Evolutionary conservation across 2,797 vertebrate genomes (phyloP).

Genomic region (Pseudochirops cupreus): DNA sequence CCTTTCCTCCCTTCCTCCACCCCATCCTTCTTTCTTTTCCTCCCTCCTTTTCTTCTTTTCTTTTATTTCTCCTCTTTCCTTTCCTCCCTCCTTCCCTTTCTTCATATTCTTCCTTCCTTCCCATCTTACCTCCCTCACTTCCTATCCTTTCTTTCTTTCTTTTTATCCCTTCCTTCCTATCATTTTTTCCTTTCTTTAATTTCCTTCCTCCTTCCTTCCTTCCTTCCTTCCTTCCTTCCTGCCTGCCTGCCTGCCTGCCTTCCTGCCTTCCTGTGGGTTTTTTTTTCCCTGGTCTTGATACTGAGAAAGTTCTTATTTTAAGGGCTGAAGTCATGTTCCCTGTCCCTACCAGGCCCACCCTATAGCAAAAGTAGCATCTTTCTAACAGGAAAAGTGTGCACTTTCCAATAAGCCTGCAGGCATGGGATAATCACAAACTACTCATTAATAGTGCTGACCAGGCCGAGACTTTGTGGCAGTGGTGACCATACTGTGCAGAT

Average conservation of each 20-base stretch:
- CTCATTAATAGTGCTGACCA: background rate
- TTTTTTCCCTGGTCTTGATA: background rate
- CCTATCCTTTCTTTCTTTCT: too few relatives aligned
- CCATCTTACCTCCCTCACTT: too few relatives aligned
- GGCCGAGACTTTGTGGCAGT: background rate
- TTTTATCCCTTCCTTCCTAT: too few relatives aligned
- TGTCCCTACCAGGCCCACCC: background rate
- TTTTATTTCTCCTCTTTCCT: too few relatives aligned
- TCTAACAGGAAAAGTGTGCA: background rate
- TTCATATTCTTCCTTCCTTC: too few relatives aligned
- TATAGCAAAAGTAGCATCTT: background rate
- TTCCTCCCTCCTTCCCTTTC: background rate
- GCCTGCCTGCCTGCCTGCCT: background rate
- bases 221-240: too few relatives aligned
- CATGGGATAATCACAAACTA: background rate
- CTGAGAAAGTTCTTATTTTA: background rate
- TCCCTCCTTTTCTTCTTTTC: background rate
- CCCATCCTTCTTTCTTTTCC: background rate
- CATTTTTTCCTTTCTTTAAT: too few relatives aligned
- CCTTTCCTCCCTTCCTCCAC: background rate
- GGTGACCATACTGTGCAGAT: background rate
- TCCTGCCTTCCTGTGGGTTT: background rate
- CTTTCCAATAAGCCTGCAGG: background rate
- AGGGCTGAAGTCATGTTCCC: background rate
- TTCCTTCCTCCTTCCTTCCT: too few relatives aligned